Evolutionary conservation across 2,888 invertebrate species (phyloP).

Genomic region (Drosophila prostipennis): DNA sequence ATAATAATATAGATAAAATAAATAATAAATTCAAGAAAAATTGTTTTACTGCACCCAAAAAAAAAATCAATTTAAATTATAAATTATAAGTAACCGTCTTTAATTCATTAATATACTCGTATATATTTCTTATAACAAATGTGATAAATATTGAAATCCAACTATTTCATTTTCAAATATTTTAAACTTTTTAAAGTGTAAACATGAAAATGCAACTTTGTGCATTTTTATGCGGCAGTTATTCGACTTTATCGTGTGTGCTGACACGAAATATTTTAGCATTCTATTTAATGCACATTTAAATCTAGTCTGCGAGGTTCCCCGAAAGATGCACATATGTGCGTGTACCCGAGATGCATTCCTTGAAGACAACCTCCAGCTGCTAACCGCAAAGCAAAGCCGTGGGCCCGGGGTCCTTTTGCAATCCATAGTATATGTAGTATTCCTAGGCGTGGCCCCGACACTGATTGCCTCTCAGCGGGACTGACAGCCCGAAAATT

Average conservation of each 20-base stretch:
- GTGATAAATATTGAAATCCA: too few species aligned
- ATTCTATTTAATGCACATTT: slow-evolving; percentile 50
- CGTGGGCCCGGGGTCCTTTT: slow-evolving; percentile 14
- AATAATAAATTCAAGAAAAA: too few species aligned
- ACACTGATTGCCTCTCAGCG: slow-evolving; percentile 64
- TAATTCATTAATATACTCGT: too few species aligned
- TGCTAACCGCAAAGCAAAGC: slow-evolving; percentile 43
- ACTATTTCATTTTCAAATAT: not conserved
- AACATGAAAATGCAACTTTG: slow-evolving; percentile 51
- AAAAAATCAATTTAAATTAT: too few species aligned
- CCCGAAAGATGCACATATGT: slow-evolving; percentile 9
- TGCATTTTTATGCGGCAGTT: slow-evolving; percentile 60
- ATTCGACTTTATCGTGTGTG: slow-evolving; percentile 51
- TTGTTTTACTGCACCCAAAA: too few species aligned
- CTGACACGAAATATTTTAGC: slow-evolving; percentile 47
- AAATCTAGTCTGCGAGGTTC: slow-evolving; percentile 5
- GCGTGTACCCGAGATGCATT: slow-evolving; percentile 24
- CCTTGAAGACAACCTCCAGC: slow-evolving; percentile 33
- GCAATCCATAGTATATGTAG: slow-evolving; percentile 25
- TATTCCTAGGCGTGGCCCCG: slow-evolving; percentile 56
- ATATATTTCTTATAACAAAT: too few species aligned
- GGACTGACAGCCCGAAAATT: slow-evolving; percentile 47
- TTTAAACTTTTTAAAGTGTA: not conserved
- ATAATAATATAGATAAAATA: too few species aligned
- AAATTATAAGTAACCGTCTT: too few species aligned